Evolutionary conservation across 2,113 vertebrate species (phyloP).

Genomic region (Pagrus major): DNA sequence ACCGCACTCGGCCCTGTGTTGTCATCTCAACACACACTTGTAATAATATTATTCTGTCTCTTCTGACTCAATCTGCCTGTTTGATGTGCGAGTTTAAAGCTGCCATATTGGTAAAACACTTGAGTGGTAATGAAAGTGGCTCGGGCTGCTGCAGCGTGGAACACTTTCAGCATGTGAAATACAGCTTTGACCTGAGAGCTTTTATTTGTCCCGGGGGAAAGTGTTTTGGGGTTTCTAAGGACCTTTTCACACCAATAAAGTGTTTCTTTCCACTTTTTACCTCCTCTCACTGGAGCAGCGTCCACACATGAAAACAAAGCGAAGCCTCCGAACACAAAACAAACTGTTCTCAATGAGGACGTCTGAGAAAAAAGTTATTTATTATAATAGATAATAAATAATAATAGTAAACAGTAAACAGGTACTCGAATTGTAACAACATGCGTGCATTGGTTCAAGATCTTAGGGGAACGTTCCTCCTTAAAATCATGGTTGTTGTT

Average conservation of each 20-base stretch:
- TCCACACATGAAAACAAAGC: slow-evolving; percentile 49
- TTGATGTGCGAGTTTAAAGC: slow-evolving; percentile 59
- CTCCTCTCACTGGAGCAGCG: slow-evolving; percentile 42
- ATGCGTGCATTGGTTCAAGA: background rate
- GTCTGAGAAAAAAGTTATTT: no score
- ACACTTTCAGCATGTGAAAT: slow-evolving; percentile 69
- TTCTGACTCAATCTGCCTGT: slow-evolving; percentile 45
- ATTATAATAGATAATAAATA: no score
- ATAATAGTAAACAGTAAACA: no score
- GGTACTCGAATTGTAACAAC: slow-evolving; percentile 18
- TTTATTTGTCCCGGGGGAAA: slow-evolving; percentile 68
- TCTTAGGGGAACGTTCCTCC: background rate
- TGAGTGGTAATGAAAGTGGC: slow-evolving; percentile 57
- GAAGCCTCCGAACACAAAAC: slow-evolving; percentile 42
- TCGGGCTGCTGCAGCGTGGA: slow-evolving; percentile 53
- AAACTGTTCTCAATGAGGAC: slow-evolving; percentile 32
- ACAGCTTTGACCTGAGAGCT: slow-evolving; percentile 64
- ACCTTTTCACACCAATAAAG: slow-evolving; percentile 75
- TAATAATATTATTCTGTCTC: slow-evolving; percentile 58
- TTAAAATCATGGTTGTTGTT: background rate
- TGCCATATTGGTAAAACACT: slow-evolving; percentile 56
- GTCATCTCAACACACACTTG: slow-evolving; percentile 55
- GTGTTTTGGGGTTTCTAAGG: slow-evolving; percentile 62
- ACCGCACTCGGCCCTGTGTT: slow-evolving; percentile 19
- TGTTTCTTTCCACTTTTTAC: slow-evolving; percentile 57